phyloP scores from a whole-genome alignment of 2,888 invertebrate genomes.

The Acrobasis repandana region DNA sequence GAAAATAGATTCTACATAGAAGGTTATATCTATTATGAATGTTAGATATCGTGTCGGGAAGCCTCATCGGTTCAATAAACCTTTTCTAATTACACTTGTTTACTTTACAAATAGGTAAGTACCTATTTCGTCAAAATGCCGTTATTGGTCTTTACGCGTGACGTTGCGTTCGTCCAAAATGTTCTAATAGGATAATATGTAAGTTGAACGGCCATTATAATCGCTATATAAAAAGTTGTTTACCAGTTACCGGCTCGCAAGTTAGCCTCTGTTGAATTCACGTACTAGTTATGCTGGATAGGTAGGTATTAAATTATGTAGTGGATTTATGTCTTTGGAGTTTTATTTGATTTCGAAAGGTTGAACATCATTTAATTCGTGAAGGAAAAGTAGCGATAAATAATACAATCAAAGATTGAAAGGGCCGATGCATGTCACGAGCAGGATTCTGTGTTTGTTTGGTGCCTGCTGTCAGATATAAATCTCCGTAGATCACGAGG shows the following conservation, averaged over 20 bases:
- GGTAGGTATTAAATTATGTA: constrained; percentile 11
- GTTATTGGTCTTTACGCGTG: constrained; percentile 25
- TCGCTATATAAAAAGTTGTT: constrained; percentile 43
- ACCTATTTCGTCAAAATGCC: constrained; percentile 29
- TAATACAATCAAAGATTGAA: constrained; percentile 3
- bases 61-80: constrained; percentile 23
- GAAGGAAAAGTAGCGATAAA: constrained; percentile 10
- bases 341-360: background rate
- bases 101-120: constrained; percentile 25
- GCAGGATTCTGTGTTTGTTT: constrained; percentile 41
- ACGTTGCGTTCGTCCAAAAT: constrained; percentile 25
- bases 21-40: constrained; percentile 32
- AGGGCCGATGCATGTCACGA: constrained; percentile 12
- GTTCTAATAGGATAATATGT: constrained; percentile 22
- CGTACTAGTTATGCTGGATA: constrained; percentile 17
- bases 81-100: constrained; percentile 9
- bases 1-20: constrained; percentile 48
- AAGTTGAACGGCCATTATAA: constrained; percentile 35
- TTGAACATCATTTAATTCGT: background rate
- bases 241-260: constrained; percentile 34
- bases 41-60: background rate
- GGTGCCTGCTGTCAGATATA: constrained; percentile 69
- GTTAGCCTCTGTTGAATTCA: constrained; percentile 27
- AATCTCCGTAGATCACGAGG: constrained; percentile 79
- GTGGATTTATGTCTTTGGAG: constrained; percentile 8